Percentiles rank a stretch among this genome's conserved stretches.
Conservation (phyloP, 2,113 vertebrate species). For the Ammospiza caudacuta region DNA sequence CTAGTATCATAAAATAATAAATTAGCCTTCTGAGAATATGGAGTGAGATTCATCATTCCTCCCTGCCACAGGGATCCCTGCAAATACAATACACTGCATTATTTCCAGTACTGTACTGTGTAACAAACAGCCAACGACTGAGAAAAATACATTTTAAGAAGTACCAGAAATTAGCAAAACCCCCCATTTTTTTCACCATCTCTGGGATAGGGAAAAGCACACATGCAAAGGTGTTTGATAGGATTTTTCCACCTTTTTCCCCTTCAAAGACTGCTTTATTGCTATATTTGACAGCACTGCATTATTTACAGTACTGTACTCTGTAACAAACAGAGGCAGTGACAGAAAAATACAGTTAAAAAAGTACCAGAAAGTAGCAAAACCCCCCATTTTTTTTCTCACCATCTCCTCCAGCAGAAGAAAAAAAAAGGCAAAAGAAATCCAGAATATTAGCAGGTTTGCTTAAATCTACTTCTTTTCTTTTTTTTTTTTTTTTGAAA, state of each 20-base stretch:
- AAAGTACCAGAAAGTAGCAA: not conserved
- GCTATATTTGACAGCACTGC: fast-evolving
- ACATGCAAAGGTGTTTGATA: not conserved
- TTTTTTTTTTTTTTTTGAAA: not conserved
- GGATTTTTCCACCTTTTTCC: not conserved
- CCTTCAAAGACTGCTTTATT: not conserved
- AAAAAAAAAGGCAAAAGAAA: not conserved
- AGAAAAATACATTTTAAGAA: no score
- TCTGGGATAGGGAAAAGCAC: not conserved
- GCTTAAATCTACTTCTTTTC: not conserved
- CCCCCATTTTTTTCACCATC: no score
- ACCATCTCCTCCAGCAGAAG: not conserved
- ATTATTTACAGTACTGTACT: fast-evolving
- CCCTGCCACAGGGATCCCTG: no score
- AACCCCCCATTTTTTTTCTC: fast-evolving
- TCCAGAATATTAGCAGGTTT: not conserved
- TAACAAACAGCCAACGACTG: no score
- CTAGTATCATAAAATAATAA: no score
- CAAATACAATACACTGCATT: no score
- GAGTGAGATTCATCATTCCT: no score
- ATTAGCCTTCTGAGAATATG: no score
- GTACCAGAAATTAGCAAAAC: no score
- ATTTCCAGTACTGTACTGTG: no score
- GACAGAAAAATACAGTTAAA: not conserved
- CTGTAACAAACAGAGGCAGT: not conserved